A percentile compares a stretch with the other conserved stretches of the same genome.
Evolutionary conservation across 2,888 invertebrate species (phyloP).

Genomic region (Tetramorium bicarinatum): DNA sequence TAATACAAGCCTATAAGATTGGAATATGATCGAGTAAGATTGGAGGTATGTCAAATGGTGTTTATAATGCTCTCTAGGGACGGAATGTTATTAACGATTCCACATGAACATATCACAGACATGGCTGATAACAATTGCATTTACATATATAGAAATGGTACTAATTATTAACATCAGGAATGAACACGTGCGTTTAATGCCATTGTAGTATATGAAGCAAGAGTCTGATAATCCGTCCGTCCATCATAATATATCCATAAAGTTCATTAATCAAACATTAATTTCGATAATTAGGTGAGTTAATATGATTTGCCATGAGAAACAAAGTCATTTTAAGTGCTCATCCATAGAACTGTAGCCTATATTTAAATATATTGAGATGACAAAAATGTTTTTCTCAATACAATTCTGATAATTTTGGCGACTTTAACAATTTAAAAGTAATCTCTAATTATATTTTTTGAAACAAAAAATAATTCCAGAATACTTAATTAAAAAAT

Average conservation of each 20-base stretch:
- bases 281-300: neutral
- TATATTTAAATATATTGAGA: slow-evolving; percentile 55
- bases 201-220: neutral
- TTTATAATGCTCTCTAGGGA: slow-evolving; percentile 10
- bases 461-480: neutral
- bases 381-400: neutral
- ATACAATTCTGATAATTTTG: neutral
- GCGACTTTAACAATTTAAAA: neutral
- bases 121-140: neutral
- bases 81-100: neutral
- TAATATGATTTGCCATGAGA: neutral
- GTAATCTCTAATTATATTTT: neutral
- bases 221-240: slow-evolving; percentile 4
- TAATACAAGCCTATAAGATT: neutral
- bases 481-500: neutral
- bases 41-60: neutral
- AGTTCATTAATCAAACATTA: slow-evolving; percentile 1
- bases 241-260: neutral
- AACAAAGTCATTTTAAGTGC: neutral
- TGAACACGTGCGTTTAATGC: neutral
- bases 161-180: slow-evolving; percentile 19
- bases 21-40: neutral
- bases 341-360: neutral
- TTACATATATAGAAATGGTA: neutral
- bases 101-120: neutral